Evolutionary conservation across 1,140 invertebrate genomes (phyloP).

Genomic region (Cherax quadricarinatus): DNA sequence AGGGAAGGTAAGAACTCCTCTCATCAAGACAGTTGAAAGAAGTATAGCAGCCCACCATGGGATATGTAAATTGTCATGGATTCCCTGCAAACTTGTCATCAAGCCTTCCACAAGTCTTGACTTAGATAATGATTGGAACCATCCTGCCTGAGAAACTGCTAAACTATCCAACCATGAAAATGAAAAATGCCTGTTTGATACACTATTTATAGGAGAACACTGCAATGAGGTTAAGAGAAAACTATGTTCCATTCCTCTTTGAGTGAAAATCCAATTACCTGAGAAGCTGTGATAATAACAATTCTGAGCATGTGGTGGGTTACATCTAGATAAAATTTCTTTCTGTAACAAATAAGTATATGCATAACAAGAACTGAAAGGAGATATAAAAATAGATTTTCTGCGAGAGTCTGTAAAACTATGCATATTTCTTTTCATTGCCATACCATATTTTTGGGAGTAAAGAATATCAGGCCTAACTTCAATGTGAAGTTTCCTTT

Average conservation of each 20-base stretch:
- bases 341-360: neutral
- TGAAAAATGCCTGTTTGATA: slow-evolving; percentile 25
- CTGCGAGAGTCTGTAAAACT: neutral
- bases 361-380: neutral
- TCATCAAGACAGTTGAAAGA: slow-evolving; percentile 82
- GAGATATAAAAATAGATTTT: neutral
- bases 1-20: slow-evolving; percentile 84
- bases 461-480: neutral
- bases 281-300: neutral
- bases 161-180: slow-evolving; percentile 40
- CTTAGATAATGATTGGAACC: slow-evolving; percentile 45
- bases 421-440: neutral
- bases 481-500: neutral
- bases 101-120: slow-evolving; percentile 38
- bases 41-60: slow-evolving; percentile 91
- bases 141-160: slow-evolving; percentile 38
- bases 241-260: neutral
- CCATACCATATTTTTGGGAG: neutral
- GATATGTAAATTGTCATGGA: slow-evolving; percentile 85
- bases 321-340: neutral
- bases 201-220: neutral
- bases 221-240: neutral
- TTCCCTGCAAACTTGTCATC: slow-evolving; percentile 77
- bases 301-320: neutral
- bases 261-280: neutral